Base-by-base conservation (phyloP, 1,140 invertebrate genomes). In the Hycleus cichorii region DNA sequence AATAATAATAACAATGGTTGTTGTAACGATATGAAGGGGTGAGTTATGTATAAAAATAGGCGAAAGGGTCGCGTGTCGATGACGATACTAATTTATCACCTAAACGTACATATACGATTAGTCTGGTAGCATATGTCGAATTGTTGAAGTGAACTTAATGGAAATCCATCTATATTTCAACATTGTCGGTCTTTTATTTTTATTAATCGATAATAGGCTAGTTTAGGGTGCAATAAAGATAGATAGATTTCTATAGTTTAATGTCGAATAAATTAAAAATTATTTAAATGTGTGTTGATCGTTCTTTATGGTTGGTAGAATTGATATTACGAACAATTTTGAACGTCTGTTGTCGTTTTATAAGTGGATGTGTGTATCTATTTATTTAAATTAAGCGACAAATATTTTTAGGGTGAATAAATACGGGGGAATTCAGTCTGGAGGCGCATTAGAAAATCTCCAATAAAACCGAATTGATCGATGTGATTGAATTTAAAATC, bases 111-210 rank as follows among this genome's bases (percentile, higher is more conserved):
- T 51, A 60, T 60, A 48, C 58, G 58, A 60, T 60, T 60, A 60
- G 58, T 60, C 43, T 58, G 49, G 57, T 45, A 60, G 58, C 58
- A 60, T 60, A 60, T 60, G 58, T 55, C 52, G 58, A 60, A 55
- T 53, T 55, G 58, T 55, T 44, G 56, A 58, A 58, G 25, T 51
- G 39, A 32, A 49, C 39, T 58, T 50, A 53, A 53, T 32, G 32
- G 32, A 32, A 32, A 32, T 32, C 32, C 7, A 38, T 44, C 26
- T 40, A 25, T 44, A 43, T 26, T 52, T 26, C 32, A 45, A 32
- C 27, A 10, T 45, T 53, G 42, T 8, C 9, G 4, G 26, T 25
- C 7, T 53, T 45, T 45, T 42, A n/a, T n/a, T 53, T 45, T 32
- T 9, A 38, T 18, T 27, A 38, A 52, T 27, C 18, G 11, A 25